Evolutionary conservation across 2,113 vertebrate genomes (phyloP), one percentile per base, ranked within the genome.

Genomic region (Notothenia rossii): DNA sequence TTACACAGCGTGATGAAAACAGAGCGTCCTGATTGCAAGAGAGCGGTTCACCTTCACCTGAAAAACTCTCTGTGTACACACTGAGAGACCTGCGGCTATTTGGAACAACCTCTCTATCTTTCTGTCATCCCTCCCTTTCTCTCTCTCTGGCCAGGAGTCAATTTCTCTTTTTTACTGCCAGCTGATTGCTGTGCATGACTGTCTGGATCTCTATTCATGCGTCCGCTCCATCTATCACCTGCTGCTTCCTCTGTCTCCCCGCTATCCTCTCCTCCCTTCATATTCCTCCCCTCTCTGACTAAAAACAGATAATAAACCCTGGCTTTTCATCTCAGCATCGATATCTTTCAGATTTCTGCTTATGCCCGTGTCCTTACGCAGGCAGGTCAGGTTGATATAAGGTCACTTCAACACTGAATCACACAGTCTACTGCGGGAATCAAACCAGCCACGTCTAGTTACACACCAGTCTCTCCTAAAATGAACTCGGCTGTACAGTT

Each of bases 1-100:
- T 17, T 1, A 48, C 72, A 12, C 62, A 62, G 20, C n/a, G 9
- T 61, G 25, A 83, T 69, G 13, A 83, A 73, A 40, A 50, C 59
- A 25, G 55, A 78, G 51, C 74, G 67, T 80, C 77, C 65, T 61
- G 43, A 72, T 80, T 84, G 70, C 53, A 72, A 55, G 6, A 79
- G 80, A 87, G 88, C 53, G 59, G 66, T 86, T 93, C 89, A 93
- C 92, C 92, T 92, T 93, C 87, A 92, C 87, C 88, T 86, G 87
- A 75, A 84, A 83, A 81, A 73, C 80, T 84, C 80, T 71, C 54
- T 70, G 51, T 71, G 84, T 74, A 78, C 87, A 89, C 81, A 89
- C 87, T 83, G 86, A 53, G 88, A 91, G 78, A 84, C 91, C 90
- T 83, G 86, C 92, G 91, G 92, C 85, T 90, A 89, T 91, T 77